Base-by-base conservation (phyloP, 2,888 invertebrate genomes). In the Hydriomena furcata region DNA sequence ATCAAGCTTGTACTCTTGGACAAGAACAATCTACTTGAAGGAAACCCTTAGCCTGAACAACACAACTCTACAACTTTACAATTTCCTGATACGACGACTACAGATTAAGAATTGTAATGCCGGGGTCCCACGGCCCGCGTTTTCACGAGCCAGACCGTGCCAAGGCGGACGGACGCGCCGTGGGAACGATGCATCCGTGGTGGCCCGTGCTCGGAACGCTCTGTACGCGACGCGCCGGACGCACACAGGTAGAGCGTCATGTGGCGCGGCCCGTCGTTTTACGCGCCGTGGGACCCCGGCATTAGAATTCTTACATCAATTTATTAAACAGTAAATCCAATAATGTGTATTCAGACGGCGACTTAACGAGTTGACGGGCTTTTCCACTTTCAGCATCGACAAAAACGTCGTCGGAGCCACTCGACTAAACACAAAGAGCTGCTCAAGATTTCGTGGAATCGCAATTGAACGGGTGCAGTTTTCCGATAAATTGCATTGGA, bases 41-140 rank as follows among this genome's bases (percentile, higher is more conserved):
- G 6, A 17, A 32, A 34, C 38, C 31, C 32, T 34, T 38, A 31
- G 38, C 46, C 38, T 38, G 32, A 37, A 45, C 37, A 23, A 24
- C n/a, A 23, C 7, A 37, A 25, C 11, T 17, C 2, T 17, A 17
- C 17, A n/a, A n/a, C n/a, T n/a, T n/a, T n/a, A n/a, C n/a, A n/a
- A n/a, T n/a, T n/a, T n/a, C n/a, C n/a, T n/a, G n/a, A n/a, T n/a
- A n/a, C n/a, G n/a, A n/a, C n/a, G n/a, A n/a, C n/a, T n/a, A n/a
- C n/a, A n/a, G n/a, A n/a, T n/a, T n/a, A n/a, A n/a, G n/a, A n/a
- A n/a, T n/a, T n/a, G n/a, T n/a, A n/a, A n/a, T n/a, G n/a, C n/a
- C n/a, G n/a, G n/a, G n/a, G n/a, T n/a, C n/a, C n/a, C n/a, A n/a
- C n/a, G n/a, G n/a, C n/a, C n/a, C n/a, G n/a, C n/a, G n/a, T n/a